Evolutionary conservation across 2,113 vertebrate species (phyloP), one percentile per base, ranked within the genome.

Genomic region (Strix uralensis): DNA sequence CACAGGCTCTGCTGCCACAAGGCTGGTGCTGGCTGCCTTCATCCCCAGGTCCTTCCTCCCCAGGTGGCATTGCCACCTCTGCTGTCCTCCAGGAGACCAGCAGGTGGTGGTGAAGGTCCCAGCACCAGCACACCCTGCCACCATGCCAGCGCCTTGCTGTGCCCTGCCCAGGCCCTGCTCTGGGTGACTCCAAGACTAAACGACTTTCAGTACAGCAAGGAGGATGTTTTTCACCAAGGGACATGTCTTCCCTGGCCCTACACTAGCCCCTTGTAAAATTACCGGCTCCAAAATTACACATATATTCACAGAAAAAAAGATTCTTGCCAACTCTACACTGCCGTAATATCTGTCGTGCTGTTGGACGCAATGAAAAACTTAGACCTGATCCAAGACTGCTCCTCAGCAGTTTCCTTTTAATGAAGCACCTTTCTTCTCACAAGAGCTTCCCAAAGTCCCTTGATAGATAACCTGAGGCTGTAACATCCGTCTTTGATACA

Each of bases 1-100:
- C 40, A 15, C 0, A 2, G 71, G n/a, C 34, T 70, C 34, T 69
- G 46, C 70, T 63, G 21, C 49, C 2, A 0, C 34, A 47, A 12
- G 29, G 55, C 47, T 70, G 40, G 5, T 55, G 42, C 55, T 70
- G 63, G 32, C 17, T 59, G 51, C 15, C 51, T 62, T 40, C 71
- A 69, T n/a, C 18, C 54, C 38, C 29, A 40, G 15, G 36, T 22
- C 51, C 29, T 62, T 34, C 54, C 23, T 61, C 47, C 10, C 16
- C 34, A 13, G 44, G 57, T 40, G 63, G 51, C 78, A 71, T 14
- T 40, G 44, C 78, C 77, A 63, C 57, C 42, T 51, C 70, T 87
- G 90, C 70, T 58, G 51, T 57, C 63, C 49, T 57, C 42, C 84
- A 30, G 63, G 26, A 57, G 63, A 57, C 71, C 19, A 1, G 84